Evolutionary conservation across 2,888 invertebrate genomes (phyloP), one percentile per base, ranked within the genome.

Genomic region (Cataglyphis livida): DNA sequence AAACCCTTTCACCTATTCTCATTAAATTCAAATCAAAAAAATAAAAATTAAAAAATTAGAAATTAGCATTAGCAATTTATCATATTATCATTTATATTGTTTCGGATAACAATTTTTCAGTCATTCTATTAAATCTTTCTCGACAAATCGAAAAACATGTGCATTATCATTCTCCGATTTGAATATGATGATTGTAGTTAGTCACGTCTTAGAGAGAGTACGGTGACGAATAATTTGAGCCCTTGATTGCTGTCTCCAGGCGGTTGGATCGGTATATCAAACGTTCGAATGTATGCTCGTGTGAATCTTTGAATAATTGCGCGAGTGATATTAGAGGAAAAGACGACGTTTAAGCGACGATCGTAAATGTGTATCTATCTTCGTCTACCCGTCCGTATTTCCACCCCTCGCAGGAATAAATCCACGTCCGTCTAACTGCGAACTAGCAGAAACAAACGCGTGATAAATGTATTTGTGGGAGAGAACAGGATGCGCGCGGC

Each of bases 281-380:
- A 38, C 73, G 59, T 44, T 78, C 71, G 44, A 54, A 76, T 44
- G 44, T 59, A 59, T 44, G 57, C 44, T 18, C 73, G 32, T 73
- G 73, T 73, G 78, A 79, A 79, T 73, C 74, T 44, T 59, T 79
- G 78, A 79, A 79, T 79, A 79, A 81, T 57, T 64, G 68, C 59
- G 57, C 61, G 57, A 75, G 48, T 41, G 74, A 82, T 75, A 84
- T 75, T 74, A 62, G 57, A 44, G 66, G 73, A 25, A 82, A 54
- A 78, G 68, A 66, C 74, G 74, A 57, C 79, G 74, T 38, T 81
- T 57, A 51, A 74, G 78, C 61, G 78, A 84, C 82, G 70, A 62
- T 82, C 83, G 83, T 71, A 74, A 59, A 71, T 74, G 82, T 79
- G 74, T 85, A 85, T 85, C 85, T 83, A 85, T 85, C 85, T 85